A percentile compares a stretch with the other conserved stretches of the same genome.
These are phyloP conservation scores for Hycleus cichorii DNA, from an alignment of 1,140 invertebrate genomes.

Conservation along the genomic window DNA sequence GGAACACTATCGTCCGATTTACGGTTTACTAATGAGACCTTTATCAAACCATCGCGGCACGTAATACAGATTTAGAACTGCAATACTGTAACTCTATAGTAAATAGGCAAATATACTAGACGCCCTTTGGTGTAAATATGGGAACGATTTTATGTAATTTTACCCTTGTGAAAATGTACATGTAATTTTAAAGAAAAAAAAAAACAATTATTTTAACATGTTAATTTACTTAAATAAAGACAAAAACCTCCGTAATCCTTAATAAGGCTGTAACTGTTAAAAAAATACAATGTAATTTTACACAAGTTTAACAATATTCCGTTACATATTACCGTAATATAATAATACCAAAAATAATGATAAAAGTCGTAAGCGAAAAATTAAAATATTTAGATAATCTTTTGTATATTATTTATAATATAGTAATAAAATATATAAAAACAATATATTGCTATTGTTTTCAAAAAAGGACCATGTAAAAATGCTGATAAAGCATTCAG, in stretches of 20 bases:
- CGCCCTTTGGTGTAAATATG: constrained; percentile 10
- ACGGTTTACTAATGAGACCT: constrained; percentile 41
- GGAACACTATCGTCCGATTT: constrained; percentile 36
- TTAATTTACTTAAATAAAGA: too few species aligned
- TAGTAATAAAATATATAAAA: too few species aligned
- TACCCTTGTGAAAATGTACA: background rate
- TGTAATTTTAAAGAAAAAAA: too few species aligned
- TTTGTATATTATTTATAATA: too few species aligned
- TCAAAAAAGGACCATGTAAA: background rate
- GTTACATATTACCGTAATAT: background rate
- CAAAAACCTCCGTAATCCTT: too few species aligned
- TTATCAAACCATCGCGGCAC: constrained; percentile 39
- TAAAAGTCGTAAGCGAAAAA: too few species aligned
- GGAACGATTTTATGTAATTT: constrained; percentile 6
- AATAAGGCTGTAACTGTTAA: too few species aligned
- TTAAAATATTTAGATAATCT: too few species aligned
- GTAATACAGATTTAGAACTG: constrained; percentile 40
- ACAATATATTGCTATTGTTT: too few species aligned
- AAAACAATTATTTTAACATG: too few species aligned
- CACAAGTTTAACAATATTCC: background rate
- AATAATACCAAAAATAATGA: too few species aligned
- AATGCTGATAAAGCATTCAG: constrained; percentile 15
- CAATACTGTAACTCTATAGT: constrained; percentile 32
- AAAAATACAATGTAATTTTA: too few species aligned
- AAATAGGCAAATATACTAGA: constrained; percentile 27